Base-by-base conservation (phyloP, 2,888 invertebrate species). In the Cetonia aurata region DNA sequence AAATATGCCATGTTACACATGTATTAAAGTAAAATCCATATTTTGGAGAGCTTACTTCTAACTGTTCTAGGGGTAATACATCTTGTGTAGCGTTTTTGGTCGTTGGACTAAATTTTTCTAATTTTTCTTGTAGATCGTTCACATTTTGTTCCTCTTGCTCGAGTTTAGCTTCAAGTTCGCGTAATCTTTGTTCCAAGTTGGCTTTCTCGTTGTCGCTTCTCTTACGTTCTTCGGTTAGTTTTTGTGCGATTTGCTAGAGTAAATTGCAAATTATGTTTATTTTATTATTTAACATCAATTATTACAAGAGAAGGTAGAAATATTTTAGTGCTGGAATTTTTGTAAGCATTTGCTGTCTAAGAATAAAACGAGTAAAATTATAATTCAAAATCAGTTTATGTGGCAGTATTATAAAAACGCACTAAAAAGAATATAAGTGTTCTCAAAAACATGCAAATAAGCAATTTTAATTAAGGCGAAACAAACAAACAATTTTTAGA, bases 181-280 rank as follows among this genome's bases (percentile, higher is more conserved):
- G 80, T 67, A 82, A 78, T 70, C 83, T 82, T 71, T 84, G 85
- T 69, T 88, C 81, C 76, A 88, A 86, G 75, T 87, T 86, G 71
- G 84, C 84, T 74, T 85, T 82, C 53, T 87, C 83, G 19, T 84
- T 83, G 69, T 86, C 85, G 50, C 86, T 84, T 75, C 86, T 86
- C 73, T 85, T 85, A 73, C 87, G 85, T 81, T 87, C 87, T 68
- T 87, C 86, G 71, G 87, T 86, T 72, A 90, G 80, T 75, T 86
- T 86, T 73, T 86, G 85, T 41, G 86, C 80, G 67, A 87, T 83
- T 75, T 88, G 88, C 81, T 86, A 75, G 55, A 80, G 76, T 59
- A 62, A 69, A 55, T 15, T 46, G 42, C 68, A 33, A 6, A 33
- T n/a, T n/a, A n/a, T n/a, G n/a, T n/a, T n/a, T n/a, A n/a, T n/a